phyloP scores from a whole-genome alignment of 2,797 vertebrate species.

The Cuniculus paca region DNA sequence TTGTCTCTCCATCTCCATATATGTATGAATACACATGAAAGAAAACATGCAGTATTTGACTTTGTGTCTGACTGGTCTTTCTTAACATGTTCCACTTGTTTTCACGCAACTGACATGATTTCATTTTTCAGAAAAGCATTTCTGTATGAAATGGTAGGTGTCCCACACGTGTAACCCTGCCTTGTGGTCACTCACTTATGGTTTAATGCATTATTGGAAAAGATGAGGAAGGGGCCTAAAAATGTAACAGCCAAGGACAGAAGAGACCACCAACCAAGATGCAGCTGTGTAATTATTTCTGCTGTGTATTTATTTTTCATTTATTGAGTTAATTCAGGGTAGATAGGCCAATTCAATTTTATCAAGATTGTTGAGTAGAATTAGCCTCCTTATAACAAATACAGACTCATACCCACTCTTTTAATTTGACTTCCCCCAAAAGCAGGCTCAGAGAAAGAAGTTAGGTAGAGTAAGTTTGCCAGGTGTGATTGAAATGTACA shows the following conservation, averaged over 20 bases:
- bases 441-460: neutral
- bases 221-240: neutral
- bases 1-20: neutral
- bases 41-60: neutral
- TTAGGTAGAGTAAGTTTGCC: constrained; percentile 14
- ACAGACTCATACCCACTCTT: neutral
- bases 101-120: neutral
- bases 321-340: neutral
- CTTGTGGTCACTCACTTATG: neutral
- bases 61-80: neutral
- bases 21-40: neutral
- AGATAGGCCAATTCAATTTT: neutral
- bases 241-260: neutral
- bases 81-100: neutral
- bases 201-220: neutral
- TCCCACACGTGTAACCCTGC: neutral
- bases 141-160: neutral
- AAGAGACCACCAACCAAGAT: neutral
- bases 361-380: constrained; percentile 13
- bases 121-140: neutral
- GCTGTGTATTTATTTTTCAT: neutral
- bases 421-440: neutral
- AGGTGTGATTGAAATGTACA: neutral
- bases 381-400: neutral
- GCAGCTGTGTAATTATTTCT: neutral